phyloP scores from a whole-genome alignment of 2,888 invertebrate species.

The Eutolmus rufibarbis region DNA sequence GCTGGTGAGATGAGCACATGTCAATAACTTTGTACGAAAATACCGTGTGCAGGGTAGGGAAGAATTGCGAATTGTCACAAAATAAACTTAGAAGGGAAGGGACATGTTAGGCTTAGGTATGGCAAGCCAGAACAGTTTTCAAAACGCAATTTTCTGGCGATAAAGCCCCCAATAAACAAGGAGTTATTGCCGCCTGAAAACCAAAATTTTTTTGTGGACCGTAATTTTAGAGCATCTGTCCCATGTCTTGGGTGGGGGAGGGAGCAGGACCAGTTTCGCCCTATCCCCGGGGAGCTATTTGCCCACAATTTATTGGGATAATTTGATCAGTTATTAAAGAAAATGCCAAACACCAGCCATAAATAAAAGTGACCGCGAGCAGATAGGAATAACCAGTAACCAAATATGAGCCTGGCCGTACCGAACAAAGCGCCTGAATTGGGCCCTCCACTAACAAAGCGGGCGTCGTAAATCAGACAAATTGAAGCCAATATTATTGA shows the following conservation, averaged over 20 bases:
- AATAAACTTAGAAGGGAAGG: background rate
- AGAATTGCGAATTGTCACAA: background rate
- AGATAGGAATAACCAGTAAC: constrained; percentile 36
- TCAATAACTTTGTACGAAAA: background rate
- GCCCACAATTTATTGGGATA: constrained; percentile 45
- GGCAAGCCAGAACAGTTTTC: background rate
- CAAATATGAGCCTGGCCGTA: background rate
- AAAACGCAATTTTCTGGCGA: background rate
- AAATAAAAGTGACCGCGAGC: constrained; percentile 43
- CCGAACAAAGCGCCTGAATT: background rate
- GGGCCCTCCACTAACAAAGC: constrained; percentile 42
- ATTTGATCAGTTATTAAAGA: constrained; percentile 45
- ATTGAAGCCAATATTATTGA: constrained; percentile 46
- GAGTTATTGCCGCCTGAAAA: background rate
- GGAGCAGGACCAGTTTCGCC: background rate
- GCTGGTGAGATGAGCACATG: background rate
- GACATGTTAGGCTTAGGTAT: background rate
- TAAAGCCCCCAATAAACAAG: background rate
- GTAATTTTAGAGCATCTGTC: background rate
- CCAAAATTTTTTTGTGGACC: background rate
- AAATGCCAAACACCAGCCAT: constrained; percentile 44
- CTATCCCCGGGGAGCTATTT: constrained; percentile 38
- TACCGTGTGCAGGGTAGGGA: background rate
- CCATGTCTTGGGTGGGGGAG: background rate
- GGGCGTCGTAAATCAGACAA: constrained; percentile 45